These are phyloP conservation scores for Ophioninae sp. DNA, from an alignment of 2,888 invertebrate species.

Conservation along the genomic window DNA sequence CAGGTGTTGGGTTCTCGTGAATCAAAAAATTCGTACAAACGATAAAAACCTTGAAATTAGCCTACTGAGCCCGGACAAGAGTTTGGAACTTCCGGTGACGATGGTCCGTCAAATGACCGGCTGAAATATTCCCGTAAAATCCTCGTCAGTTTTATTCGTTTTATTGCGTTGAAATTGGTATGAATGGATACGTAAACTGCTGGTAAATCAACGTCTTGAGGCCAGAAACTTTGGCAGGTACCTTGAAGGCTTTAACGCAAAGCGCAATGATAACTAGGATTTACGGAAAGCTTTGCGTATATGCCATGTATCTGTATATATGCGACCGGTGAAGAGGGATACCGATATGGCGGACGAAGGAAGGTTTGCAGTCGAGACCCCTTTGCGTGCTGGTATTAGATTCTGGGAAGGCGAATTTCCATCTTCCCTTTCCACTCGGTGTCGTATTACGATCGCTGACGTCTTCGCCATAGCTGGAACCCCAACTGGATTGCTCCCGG, in stretches of 20 bases:
- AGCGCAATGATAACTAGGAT: constrained; percentile 36
- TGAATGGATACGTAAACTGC: background rate
- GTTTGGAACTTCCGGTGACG: background rate
- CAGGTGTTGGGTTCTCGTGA: background rate
- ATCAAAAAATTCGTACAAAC: background rate
- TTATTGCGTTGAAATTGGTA: background rate
- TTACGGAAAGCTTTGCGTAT: background rate
- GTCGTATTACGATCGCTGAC: constrained; percentile 50
- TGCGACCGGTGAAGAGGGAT: constrained; percentile 4
- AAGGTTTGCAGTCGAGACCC: constrained; percentile 18
- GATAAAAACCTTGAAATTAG: background rate
- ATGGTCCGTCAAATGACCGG: no score
- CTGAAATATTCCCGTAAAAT: no score
- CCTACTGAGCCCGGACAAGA: no score
- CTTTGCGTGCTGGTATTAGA: constrained; percentile 33
- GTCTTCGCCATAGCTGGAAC: constrained; percentile 19
- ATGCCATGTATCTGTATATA: background rate
- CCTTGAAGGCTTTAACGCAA: constrained; percentile 40
- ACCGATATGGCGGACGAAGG: constrained; percentile 34
- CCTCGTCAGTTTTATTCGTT: no score
- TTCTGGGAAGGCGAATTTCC: constrained; percentile 57
- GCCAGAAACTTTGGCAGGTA: background rate
- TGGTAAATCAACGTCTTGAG: background rate
- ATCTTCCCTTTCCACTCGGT: constrained; percentile 41
- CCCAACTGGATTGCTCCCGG: constrained; percentile 18